Evolutionary conservation across 2,797 vertebrate species (phyloP).

Genomic region (Manis javanica): DNA sequence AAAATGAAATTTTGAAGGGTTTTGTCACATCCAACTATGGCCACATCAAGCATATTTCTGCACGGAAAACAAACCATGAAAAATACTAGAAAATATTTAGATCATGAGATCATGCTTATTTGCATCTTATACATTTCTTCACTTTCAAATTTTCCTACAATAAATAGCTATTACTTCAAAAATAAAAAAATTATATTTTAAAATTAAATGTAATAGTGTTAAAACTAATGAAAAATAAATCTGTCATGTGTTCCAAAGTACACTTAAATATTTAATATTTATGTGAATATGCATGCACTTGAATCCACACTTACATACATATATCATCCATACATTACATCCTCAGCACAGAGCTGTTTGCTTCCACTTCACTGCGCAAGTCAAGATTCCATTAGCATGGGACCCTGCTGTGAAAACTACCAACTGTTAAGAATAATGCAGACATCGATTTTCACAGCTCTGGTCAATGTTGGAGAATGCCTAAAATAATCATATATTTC

Average conservation of each 20-base stretch:
- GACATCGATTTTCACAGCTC: constrained; percentile 30
- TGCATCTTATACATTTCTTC: constrained; percentile 16
- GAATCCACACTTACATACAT: background rate
- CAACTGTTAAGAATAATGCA: constrained; percentile 37
- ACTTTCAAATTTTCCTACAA: background rate
- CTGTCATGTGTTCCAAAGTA: background rate
- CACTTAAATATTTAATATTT: constrained; percentile 25
- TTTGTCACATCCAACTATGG: background rate
- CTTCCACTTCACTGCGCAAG: constrained; percentile 41
- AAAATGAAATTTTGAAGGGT: constrained; percentile 40
- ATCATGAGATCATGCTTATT: background rate
- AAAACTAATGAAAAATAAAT: background rate
- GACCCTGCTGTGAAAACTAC: constrained; percentile 18
- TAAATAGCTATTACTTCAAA: background rate
- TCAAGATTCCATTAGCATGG: constrained; percentile 1
- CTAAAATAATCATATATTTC: constrained; percentile 46
- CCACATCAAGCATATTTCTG: background rate
- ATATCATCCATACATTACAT: background rate
- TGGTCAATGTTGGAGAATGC: background rate
- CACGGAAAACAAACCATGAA: background rate
- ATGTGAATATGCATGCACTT: background rate
- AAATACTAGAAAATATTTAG: background rate
- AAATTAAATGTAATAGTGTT: background rate
- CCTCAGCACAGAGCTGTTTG: background rate
- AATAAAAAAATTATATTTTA: background rate